Evolutionary conservation across 1,140 invertebrate species (phyloP).

Genomic region (Cotesia glomerata): DNA sequence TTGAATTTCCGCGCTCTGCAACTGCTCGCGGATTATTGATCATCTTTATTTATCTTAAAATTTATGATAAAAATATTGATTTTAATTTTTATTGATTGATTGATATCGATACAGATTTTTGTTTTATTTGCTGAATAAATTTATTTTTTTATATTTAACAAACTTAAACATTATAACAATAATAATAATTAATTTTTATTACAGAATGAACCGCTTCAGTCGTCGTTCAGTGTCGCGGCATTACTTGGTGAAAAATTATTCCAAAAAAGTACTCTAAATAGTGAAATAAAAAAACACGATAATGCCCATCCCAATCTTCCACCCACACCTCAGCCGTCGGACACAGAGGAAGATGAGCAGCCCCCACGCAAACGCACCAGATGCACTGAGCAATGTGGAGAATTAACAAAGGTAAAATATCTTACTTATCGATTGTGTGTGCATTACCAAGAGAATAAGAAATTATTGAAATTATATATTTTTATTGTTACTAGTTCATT

Average conservation of each 20-base stretch:
- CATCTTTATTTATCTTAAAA: too few relatives aligned
- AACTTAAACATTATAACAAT: not conserved
- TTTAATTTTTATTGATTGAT: too few relatives aligned
- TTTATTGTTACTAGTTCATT: not conserved
- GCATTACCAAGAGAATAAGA: not conserved
- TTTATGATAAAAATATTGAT: too few relatives aligned
- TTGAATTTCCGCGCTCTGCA: too few relatives aligned
- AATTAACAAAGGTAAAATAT: slow-evolving; percentile 55
- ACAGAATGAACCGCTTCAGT: slow-evolving; percentile 53
- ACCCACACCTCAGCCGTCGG: slow-evolving; percentile 63
- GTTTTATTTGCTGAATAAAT: not conserved
- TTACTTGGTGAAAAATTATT: slow-evolving; percentile 52
- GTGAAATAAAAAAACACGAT: not conserved
- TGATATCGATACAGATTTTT: not conserved
- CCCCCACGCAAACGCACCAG: slow-evolving; percentile 48
- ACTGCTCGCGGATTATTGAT: too few relatives aligned
- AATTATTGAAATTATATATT: too few relatives aligned
- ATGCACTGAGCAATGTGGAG: slow-evolving; percentile 42
- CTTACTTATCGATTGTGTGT: not conserved
- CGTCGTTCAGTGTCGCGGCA: slow-evolving; percentile 57
- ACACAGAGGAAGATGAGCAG: slow-evolving; percentile 62
- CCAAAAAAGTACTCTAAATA: slow-evolving; percentile 11
- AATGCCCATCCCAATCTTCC: slow-evolving; percentile 46
- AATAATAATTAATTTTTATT: slow-evolving; percentile 30
- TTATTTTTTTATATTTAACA: too few relatives aligned